Evolutionary conservation across 2,797 vertebrate species (phyloP).

Genomic region (Myotis vivesi): DNA sequence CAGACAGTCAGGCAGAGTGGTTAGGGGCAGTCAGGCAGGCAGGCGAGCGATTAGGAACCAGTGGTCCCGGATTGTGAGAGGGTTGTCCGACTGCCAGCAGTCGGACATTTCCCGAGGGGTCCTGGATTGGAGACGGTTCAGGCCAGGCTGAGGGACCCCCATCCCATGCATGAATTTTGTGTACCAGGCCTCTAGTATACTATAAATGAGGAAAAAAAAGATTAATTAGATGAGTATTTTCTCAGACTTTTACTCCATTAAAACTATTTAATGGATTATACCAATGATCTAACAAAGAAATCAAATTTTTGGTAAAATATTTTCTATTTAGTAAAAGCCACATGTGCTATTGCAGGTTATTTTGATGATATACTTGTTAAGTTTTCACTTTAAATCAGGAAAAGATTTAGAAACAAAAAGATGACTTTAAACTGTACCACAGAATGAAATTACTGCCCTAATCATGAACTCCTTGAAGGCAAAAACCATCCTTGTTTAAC

Average conservation of each 20-base stretch:
- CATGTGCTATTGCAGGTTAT: not conserved
- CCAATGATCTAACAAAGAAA: conserved; percentile 15
- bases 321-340: not conserved
- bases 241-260: conserved; percentile 24
- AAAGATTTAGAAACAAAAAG: not conserved
- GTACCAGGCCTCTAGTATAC: not conserved
- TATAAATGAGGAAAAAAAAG: not conserved
- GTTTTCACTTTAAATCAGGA: not conserved
- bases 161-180: no score
- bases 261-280: not conserved
- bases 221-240: conserved; percentile 30
- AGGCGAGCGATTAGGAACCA: no score
- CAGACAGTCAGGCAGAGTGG: no score
- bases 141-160: no score
- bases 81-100: no score
- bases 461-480: not conserved
- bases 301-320: not conserved
- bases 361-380: not conserved
- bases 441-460: not conserved
- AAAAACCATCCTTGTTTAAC: not conserved
- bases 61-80: no score
- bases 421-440: not conserved
- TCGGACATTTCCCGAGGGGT: no score
- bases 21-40: no score
- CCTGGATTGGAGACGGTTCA: no score